phyloP scores from a whole-genome alignment of 30 jellyfish, hydroid and myxozoan genomes.

The Pelagia noctiluca region DNA sequence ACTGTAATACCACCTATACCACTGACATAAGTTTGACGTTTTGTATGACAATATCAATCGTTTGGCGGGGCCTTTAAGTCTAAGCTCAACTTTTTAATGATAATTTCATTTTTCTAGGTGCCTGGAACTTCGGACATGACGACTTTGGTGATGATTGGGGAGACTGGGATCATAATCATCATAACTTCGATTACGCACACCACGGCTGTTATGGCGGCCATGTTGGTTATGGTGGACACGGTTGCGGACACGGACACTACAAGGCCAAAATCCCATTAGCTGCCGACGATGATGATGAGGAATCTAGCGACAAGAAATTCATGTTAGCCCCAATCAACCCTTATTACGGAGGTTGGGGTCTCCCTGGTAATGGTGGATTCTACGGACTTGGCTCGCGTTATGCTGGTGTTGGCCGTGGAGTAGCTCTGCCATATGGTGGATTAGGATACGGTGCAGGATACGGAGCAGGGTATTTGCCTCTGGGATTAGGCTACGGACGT shows the following conservation, averaged over 20 bases:
- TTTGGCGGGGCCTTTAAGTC: too few species aligned
- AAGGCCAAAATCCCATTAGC: constrained; percentile 59
- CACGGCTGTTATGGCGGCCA: constrained; percentile 72
- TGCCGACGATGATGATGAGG: constrained; percentile 17
- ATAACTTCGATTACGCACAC: constrained; percentile 82
- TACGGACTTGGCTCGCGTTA: constrained; percentile 48
- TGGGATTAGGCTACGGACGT: constrained; percentile 45
- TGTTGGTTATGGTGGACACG: constrained; percentile 73
- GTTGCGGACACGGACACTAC: constrained; percentile 73
- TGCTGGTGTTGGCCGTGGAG: constrained; percentile 46
- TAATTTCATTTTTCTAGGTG: constrained; percentile 85
- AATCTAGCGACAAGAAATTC: constrained; percentile 46
- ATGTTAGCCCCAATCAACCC: constrained; percentile 64
- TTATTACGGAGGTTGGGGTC: constrained; percentile 57
- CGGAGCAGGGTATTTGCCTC: constrained; percentile 51
- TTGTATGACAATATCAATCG: too few species aligned
- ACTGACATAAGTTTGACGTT: too few species aligned
- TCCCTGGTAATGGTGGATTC: constrained; percentile 46
- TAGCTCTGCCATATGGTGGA: constrained; percentile 14
- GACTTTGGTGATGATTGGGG: constrained; percentile 98
- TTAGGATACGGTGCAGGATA: constrained; percentile 67
- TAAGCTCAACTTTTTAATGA: too few species aligned
- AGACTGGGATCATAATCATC: constrained; percentile 99
- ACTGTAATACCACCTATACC: too few species aligned
- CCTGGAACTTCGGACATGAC: constrained; percentile 97